Base-by-base conservation (phyloP, 2,797 vertebrate genomes). In the Scolopax rusticola region DNA sequence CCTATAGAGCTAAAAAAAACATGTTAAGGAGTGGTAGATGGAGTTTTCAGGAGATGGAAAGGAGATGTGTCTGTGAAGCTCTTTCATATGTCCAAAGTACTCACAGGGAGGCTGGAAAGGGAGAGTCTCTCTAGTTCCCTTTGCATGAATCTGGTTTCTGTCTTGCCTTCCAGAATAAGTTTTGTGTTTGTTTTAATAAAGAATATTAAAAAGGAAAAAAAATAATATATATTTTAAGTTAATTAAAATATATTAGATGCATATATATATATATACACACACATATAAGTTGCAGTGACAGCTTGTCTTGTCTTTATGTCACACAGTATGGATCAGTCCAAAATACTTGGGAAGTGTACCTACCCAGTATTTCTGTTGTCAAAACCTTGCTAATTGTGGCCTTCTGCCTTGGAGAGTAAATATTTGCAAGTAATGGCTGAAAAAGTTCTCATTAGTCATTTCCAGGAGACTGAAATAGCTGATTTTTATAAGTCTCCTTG, bases 381-480 rank as follows among this genome's bases (percentile, higher is more conserved):
- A 70, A 89, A 80, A 69, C 48, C 36, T 61, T 86, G 38, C 14
- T 65, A 51, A 59, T 87, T 48, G 15, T 43, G 45, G 16, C n/a
- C 32, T 82, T 23, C 18, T 89, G 70, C 64, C 47, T 89, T 82
- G 43, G 32, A 89, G 56, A 71, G 25, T 65, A 91, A 81, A 65
- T 84, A 80, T 75, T 93, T 95, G n/a, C 53, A 85, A 88, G 14
- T 84, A 92, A 69, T 73, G 59, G 17, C 32, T 70, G 57, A 94
- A 93, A 45, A 38, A 80, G 41, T 65, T 95, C 65, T 87, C 23
- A 53, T 77, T 71, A 91, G 53, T 81, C 38, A 86, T 83, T 95
- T 95, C 84, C 92, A 91, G 53, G 50, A 89, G 68, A 70, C 71
- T 87, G 65, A 85, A 95, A 79, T 83, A 84, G 6, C 33, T 92